Percentiles rank a stretch among this genome's conserved stretches.
Evolutionary conservation across 2,113 vertebrate species (phyloP).

Genomic region (Seriola rivoliana): DNA sequence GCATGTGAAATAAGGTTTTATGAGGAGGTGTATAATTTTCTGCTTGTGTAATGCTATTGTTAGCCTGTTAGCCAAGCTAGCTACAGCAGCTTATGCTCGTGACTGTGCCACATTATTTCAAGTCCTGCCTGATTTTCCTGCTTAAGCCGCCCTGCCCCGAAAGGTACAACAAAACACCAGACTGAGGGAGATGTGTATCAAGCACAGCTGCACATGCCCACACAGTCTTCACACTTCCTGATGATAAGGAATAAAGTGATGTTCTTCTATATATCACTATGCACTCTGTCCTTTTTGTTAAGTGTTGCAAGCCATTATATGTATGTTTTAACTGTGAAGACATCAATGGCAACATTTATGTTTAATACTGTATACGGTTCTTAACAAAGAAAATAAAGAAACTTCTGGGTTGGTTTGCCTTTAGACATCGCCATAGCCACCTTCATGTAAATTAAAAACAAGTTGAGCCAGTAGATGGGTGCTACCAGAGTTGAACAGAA

Average conservation of each 20-base stretch:
- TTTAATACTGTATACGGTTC: not conserved
- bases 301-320: not conserved
- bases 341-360: not conserved
- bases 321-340: not conserved
- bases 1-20: not conserved
- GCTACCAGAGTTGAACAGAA: slow-evolving; percentile 50
- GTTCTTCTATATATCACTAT: not conserved
- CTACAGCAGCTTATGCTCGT: not conserved
- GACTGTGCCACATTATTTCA: slow-evolving; percentile 26
- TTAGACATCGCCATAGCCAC: not conserved
- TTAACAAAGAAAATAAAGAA: not conserved
- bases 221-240: slow-evolving; percentile 41
- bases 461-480: slow-evolving; percentile 24
- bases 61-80: slow-evolving; percentile 6
- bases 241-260: slow-evolving; percentile 2
- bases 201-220: slow-evolving; percentile 45
- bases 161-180: slow-evolving; percentile 27
- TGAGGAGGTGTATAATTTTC: not conserved
- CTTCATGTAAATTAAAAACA: slow-evolving; percentile 22
- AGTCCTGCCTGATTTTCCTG: slow-evolving; percentile 41
- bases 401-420: not conserved
- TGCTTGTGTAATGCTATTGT: slow-evolving; percentile 13
- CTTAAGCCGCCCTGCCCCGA: slow-evolving; percentile 39
- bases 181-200: slow-evolving; percentile 25
- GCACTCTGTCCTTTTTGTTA: not conserved